Evolutionary conservation across 2,113 vertebrate genomes (phyloP).

Genomic region (Macrotis lagotis): DNA sequence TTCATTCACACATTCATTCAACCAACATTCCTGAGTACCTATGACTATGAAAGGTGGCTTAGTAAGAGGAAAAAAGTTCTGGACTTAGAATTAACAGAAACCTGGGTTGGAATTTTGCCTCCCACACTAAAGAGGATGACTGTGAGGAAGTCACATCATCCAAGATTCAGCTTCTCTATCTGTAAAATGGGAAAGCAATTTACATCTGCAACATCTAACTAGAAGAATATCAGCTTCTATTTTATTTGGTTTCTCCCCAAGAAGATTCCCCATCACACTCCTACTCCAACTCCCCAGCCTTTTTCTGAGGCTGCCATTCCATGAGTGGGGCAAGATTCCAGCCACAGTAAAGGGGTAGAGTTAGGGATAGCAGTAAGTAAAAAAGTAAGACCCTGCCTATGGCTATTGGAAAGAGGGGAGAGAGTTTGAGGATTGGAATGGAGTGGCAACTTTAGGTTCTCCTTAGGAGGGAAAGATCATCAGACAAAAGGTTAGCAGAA

Average conservation of each 20-base stretch:
- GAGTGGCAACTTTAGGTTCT: too few species aligned
- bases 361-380: too few species aligned
- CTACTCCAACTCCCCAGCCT: not conserved
- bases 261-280: not conserved
- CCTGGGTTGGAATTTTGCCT: not conserved
- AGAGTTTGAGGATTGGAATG: too few species aligned
- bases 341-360: not conserved
- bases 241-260: not conserved
- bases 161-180: not conserved
- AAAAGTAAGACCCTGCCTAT: too few species aligned
- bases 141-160: not conserved
- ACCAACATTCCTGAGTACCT: not conserved
- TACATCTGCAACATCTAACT: not conserved
- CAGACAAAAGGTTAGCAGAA: too few species aligned
- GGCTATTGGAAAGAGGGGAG: too few species aligned
- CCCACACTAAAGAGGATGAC: not conserved
- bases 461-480: too few species aligned
- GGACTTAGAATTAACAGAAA: not conserved
- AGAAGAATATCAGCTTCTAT: not conserved
- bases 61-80: not conserved
- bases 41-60: not conserved
- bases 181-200: not conserved
- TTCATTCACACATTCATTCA: not conserved
- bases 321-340: not conserved
- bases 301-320: not conserved